Conservation (phyloP, 2,113 vertebrate species). For the Thryonomys swinderianus region DNA sequence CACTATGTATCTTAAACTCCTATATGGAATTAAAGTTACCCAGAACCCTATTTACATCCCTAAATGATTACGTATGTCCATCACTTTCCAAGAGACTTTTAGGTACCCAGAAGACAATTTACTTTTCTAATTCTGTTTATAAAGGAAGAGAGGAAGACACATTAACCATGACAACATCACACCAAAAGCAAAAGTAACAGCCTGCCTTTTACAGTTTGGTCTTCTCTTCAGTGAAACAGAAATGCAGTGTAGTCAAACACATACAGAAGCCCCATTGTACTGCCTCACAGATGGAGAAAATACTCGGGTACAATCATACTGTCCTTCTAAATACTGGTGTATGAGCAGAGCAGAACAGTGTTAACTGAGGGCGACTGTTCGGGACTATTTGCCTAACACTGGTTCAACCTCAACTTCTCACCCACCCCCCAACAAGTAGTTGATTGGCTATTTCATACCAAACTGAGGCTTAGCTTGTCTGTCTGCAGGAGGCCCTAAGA, state of each 20-base stretch:
- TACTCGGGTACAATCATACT: slow-evolving; percentile 12
- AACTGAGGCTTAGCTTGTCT: background rate
- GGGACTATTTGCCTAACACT: background rate
- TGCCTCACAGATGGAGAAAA: slow-evolving; percentile 38
- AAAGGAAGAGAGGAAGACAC: slow-evolving; percentile 75
- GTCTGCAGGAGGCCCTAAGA: background rate
- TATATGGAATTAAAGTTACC: background rate
- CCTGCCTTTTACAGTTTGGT: slow-evolving; percentile 58
- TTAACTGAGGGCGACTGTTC: slow-evolving; percentile 57
- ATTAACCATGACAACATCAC: slow-evolving; percentile 58
- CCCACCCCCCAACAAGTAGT: slow-evolving; percentile 8
- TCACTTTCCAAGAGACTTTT: slow-evolving; percentile 54
- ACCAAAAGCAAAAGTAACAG: slow-evolving; percentile 50
- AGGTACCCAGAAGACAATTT: slow-evolving; percentile 53
- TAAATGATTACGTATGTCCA: background rate
- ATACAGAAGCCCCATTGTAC: slow-evolving; percentile 72
- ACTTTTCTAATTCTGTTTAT: slow-evolving; percentile 74
- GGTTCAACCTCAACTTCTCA: background rate
- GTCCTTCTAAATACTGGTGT: slow-evolving; percentile 47
- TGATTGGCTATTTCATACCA: background rate
- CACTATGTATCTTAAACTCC: background rate
- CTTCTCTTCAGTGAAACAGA: slow-evolving; percentile 68
- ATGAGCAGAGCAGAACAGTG: background rate
- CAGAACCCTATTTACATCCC: background rate
- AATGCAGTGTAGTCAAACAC: slow-evolving; percentile 56